Evolutionary conservation across 2,888 invertebrate species (phyloP).

Genomic region (Noctua fimbriata): DNA sequence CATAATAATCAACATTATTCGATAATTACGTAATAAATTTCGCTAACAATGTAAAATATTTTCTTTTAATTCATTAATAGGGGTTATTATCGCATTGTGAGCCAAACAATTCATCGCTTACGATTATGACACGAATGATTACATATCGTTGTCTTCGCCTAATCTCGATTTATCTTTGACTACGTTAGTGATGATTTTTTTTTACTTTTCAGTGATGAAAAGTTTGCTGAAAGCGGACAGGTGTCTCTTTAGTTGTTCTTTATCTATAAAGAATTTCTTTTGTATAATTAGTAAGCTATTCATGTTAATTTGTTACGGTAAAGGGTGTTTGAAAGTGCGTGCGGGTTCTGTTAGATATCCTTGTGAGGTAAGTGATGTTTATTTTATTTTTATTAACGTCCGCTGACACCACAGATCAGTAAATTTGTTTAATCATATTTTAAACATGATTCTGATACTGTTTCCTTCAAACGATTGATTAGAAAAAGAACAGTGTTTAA

Average conservation of each 20-base stretch:
- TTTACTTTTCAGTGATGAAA: conserved; percentile 67
- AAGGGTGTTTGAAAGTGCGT: conserved; percentile 44
- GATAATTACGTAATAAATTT: conserved; percentile 8
- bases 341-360: background rate
- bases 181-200: conserved; percentile 63
- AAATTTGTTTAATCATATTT: background rate
- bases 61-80: conserved; percentile 23
- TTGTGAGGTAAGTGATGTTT: conserved; percentile 50
- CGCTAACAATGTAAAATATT: conserved; percentile 13
- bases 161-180: conserved; percentile 71
- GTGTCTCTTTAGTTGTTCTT: conserved; percentile 59
- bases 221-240: conserved; percentile 63
- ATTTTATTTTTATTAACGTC: background rate
- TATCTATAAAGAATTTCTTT: conserved; percentile 44
- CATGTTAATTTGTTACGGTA: conserved; percentile 46
- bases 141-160: conserved; percentile 73
- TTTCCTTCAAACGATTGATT: background rate
- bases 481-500: background rate
- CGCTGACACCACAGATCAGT: background rate
- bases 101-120: conserved; percentile 56
- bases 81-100: conserved; percentile 31
- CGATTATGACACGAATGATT: conserved; percentile 72
- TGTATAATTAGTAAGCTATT: conserved; percentile 49
- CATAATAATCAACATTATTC: background rate
- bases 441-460: background rate